phyloP scores from a whole-genome alignment of 2,113 vertebrate species.

The Pomatorhinus ruficollis region DNA sequence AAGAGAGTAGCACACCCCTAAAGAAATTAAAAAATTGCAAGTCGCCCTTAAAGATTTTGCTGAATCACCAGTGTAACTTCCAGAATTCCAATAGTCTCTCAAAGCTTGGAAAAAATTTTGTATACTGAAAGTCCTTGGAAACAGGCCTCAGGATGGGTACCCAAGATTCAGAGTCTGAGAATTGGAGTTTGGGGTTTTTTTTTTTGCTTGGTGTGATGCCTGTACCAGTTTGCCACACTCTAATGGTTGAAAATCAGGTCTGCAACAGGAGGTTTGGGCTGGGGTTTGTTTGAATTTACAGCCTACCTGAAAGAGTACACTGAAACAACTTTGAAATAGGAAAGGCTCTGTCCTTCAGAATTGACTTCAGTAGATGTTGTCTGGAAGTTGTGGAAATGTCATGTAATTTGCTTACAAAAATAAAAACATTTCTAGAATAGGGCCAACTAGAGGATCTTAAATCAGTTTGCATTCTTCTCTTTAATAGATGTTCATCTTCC shows the following conservation, averaged over 20 bases:
- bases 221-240: background rate
- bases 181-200: accelerated
- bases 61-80: background rate
- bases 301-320: accelerated
- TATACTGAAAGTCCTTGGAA: background rate
- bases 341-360: background rate
- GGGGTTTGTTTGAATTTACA: background rate
- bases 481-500: background rate
- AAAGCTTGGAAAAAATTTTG: background rate
- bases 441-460: background rate
- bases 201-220: background rate
- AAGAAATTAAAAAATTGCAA: background rate
- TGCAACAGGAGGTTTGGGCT: background rate
- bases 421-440: background rate
- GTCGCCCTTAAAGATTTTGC: background rate
- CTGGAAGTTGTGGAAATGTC: background rate
- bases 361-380: background rate
- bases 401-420: background rate
- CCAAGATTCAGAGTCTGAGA: background rate
- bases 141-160: background rate
- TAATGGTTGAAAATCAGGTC: background rate
- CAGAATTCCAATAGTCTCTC: background rate
- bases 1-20: background rate
- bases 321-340: background rate
- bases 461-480: background rate